Evolutionary conservation across 2,888 invertebrate genomes (phyloP).

Genomic region (Temnothorax unifasciatus): DNA sequence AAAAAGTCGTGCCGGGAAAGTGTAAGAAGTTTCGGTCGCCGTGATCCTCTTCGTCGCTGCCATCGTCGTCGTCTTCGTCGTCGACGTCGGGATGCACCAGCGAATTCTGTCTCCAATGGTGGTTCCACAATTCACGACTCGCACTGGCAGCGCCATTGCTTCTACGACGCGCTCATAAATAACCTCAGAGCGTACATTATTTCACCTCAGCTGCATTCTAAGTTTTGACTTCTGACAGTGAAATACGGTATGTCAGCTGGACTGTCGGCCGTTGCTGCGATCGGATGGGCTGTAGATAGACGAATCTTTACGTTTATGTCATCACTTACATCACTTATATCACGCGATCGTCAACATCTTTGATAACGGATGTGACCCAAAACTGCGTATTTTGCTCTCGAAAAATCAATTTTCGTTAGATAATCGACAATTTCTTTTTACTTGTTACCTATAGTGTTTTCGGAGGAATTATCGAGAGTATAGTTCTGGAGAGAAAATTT

Average conservation of each 20-base stretch:
- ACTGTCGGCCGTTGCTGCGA: constrained; percentile 62
- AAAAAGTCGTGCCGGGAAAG: constrained; percentile 73
- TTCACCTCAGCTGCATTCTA: constrained; percentile 71
- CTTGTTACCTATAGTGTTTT: background rate
- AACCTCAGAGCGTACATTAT: constrained; percentile 75
- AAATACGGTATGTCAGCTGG: constrained; percentile 71
- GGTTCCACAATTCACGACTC: constrained; percentile 72
- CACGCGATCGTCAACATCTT: constrained; percentile 14
- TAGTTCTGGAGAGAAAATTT: background rate
- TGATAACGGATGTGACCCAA: background rate
- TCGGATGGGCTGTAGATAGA: constrained; percentile 27
- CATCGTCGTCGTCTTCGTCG: constrained; percentile 33
- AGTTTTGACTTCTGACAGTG: constrained; percentile 77
- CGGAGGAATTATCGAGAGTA: background rate
- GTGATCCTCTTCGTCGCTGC: constrained; percentile 36
- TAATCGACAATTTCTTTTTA: background rate
- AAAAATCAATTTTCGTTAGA: background rate
- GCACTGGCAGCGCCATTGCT: constrained; percentile 71
- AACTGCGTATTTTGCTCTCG: background rate
- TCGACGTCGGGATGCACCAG: constrained; percentile 55
- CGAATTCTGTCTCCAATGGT: constrained; percentile 71
- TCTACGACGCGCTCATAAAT: constrained; percentile 73
- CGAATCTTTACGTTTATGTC: constrained; percentile 29
- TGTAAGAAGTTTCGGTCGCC: constrained; percentile 66
- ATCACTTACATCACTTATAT: constrained; percentile 52